Conservation (phyloP, 2,888 invertebrate genomes). For the Philhelius pedissequus region DNA sequence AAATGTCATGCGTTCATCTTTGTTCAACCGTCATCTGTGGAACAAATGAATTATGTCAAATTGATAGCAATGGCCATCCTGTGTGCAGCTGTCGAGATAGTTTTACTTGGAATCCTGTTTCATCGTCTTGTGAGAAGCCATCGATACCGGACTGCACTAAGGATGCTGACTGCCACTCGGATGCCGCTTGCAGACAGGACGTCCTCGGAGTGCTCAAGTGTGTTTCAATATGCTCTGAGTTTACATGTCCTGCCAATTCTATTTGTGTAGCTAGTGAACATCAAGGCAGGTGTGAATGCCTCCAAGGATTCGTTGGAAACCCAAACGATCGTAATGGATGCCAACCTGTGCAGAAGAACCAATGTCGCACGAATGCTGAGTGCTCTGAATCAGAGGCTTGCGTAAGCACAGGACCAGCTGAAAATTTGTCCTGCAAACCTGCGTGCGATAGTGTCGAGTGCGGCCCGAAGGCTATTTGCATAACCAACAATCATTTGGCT, state of each 20-base stretch:
- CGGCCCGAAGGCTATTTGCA: conserved; percentile 92
- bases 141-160: conserved; percentile 89
- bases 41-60: conserved; percentile 88
- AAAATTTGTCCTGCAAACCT: conserved; percentile 84
- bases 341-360: conserved; percentile 84
- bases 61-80: conserved; percentile 84
- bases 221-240: conserved; percentile 86
- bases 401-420: conserved; percentile 81
- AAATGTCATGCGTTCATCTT: conserved; percentile 86
- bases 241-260: conserved; percentile 91
- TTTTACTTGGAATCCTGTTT: conserved; percentile 90
- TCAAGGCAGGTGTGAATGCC: conserved; percentile 89
- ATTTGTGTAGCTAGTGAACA: conserved; percentile 87
- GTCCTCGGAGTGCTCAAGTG: conserved; percentile 92
- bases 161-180: conserved; percentile 85
- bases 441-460: conserved; percentile 89
- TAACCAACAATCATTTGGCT: conserved; percentile 93
- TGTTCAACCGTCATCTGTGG: conserved; percentile 91
- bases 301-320: conserved; percentile 91
- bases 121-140: conserved; percentile 90
- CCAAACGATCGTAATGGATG: conserved; percentile 95
- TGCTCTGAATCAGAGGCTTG: conserved; percentile 92
- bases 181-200: conserved; percentile 89
- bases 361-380: conserved; percentile 89
- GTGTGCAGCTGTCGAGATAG: conserved; percentile 89